Evolutionary conservation across 1,140 invertebrate genomes (phyloP).

Genomic region (Augochlora pura): DNA sequence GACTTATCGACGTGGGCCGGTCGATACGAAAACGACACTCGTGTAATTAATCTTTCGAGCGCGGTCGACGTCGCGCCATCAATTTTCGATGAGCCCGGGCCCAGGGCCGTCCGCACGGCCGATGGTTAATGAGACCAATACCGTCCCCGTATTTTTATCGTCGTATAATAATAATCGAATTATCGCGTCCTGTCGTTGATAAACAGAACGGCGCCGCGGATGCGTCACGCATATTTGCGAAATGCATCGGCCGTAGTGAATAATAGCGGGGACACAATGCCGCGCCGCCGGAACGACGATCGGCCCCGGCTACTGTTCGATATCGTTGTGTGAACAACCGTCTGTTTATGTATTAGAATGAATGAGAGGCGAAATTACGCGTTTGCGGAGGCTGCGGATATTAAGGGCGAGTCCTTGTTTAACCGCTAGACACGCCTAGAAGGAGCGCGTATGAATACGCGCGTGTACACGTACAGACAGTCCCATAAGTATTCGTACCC

Average conservation of each 20-base stretch:
- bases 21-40: conserved; percentile 30
- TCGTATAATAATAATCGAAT: conserved; percentile 57
- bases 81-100: conserved; percentile 25
- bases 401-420: no score
- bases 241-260: conserved; percentile 50
- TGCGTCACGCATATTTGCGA: conserved; percentile 35
- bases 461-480: no score
- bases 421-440: no score
- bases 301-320: background rate
- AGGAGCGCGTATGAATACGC: no score
- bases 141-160: conserved; percentile 51
- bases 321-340: conserved; percentile 19
- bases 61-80: conserved; percentile 21
- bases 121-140: conserved; percentile 46
- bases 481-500: no score
- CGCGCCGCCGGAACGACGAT: background rate
- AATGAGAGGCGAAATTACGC: conserved; percentile 3
- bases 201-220: conserved; percentile 33
- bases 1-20: conserved; percentile 19
- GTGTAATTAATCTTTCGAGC: conserved; percentile 38
- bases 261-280: conserved; percentile 38
- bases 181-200: conserved; percentile 43
- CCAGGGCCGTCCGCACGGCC: background rate
- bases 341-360: conserved; percentile 14
- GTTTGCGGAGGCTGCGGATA: no score